Evolutionary conservation across 2,888 invertebrate species (phyloP).

Genomic region (Habroteleia sp.): DNA sequence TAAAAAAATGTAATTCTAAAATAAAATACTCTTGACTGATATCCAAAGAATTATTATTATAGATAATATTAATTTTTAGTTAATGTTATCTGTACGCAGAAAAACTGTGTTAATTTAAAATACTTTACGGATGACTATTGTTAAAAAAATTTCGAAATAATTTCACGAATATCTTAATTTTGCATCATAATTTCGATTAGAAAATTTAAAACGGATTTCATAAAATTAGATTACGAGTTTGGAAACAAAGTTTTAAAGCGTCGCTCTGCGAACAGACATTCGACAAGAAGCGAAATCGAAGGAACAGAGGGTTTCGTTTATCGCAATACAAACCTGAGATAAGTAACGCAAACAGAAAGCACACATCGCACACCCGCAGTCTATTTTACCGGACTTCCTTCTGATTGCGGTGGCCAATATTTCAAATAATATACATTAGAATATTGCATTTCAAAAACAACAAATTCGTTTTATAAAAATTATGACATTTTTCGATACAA

Average conservation of each 20-base stretch:
- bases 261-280: slow-evolving; percentile 30
- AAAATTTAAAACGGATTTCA: slow-evolving; percentile 2
- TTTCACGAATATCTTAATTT: slow-evolving; percentile 39
- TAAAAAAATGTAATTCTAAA: no score
- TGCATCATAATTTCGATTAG: neutral
- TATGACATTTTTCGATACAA: no score
- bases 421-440: slow-evolving; percentile 54
- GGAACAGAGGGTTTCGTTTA: slow-evolving; percentile 68
- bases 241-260: slow-evolving; percentile 17
- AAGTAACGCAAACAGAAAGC: slow-evolving; percentile 77
- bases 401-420: slow-evolving; percentile 77
- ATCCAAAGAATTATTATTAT: no score
- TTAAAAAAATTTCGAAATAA: no score
- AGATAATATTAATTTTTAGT: no score
- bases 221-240: slow-evolving; percentile 18
- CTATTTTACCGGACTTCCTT: slow-evolving; percentile 78
- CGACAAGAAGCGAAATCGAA: slow-evolving; percentile 53
- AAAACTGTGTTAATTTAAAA: no score
- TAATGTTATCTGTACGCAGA: no score
- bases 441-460: neutral
- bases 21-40: no score
- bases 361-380: slow-evolving; percentile 69
- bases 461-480: no score
- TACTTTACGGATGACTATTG: no score
- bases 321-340: slow-evolving; percentile 80